Percentiles rank a stretch among this genome's conserved stretches.
These are phyloP conservation scores for Chromobotia macracanthus DNA, from an alignment of 2,797 vertebrate genomes.

Conservation along the genomic window DNA sequence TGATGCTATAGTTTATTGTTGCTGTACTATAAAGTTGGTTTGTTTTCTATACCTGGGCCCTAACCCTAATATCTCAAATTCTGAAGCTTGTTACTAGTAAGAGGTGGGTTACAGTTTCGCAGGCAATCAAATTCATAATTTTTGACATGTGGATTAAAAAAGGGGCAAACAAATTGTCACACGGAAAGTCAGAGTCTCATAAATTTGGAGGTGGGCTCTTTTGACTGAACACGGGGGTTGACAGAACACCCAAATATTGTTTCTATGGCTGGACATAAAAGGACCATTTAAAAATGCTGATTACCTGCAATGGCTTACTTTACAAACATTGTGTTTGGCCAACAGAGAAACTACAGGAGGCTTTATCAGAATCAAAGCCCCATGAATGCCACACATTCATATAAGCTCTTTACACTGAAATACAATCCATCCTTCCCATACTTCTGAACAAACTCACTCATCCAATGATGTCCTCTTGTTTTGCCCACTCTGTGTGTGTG, in stretches of 20 bases:
- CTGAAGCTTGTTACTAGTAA: too few relatives aligned
- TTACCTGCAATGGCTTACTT: constrained; percentile 24
- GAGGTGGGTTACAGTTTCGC: too few relatives aligned
- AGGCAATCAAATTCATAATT: too few relatives aligned
- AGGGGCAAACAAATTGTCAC: too few relatives aligned
- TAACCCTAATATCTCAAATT: too few relatives aligned
- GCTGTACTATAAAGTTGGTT: too few relatives aligned
- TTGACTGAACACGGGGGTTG: too few relatives aligned
- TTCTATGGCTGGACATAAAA: not conserved
- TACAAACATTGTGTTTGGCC: constrained; percentile 15
- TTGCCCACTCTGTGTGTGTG: constrained; percentile 46
- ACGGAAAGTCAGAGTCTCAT: too few relatives aligned
- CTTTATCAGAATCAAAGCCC: constrained; percentile 27
- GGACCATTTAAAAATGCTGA: not conserved
- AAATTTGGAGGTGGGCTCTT: too few relatives aligned
- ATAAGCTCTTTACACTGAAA: constrained; percentile 16
- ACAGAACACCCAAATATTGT: not conserved
- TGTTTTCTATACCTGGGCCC: too few relatives aligned
- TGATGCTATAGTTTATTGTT: too few relatives aligned
- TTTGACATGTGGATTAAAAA: too few relatives aligned
- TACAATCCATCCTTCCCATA: constrained; percentile 45
- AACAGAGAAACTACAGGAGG: constrained; percentile 24
- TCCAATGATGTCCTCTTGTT: constrained; percentile 45
- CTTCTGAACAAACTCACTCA: constrained; percentile 37
- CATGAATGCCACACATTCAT: constrained; percentile 29